Evolutionary conservation across 1,140 invertebrate genomes (phyloP), one percentile per base, ranked within the genome.

Genomic region (Araneus ventricosus): DNA sequence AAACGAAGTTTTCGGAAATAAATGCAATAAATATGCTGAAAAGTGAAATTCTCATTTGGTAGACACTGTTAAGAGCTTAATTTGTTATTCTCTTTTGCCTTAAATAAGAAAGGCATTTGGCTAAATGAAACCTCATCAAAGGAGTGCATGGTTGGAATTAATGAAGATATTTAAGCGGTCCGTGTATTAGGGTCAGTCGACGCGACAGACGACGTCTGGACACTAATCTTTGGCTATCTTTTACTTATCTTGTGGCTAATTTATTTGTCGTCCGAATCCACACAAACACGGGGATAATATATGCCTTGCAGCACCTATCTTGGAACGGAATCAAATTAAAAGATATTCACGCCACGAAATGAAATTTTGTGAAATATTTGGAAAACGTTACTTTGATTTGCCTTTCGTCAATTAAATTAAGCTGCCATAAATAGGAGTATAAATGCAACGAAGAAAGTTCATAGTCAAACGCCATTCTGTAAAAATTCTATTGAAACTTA

Each of bases 141-240:
- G 24, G 24, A n/a, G 34, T 14, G 8, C 27, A 30, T 5, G 2
- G 17, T 34, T 75, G 67, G 30, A 75, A 34, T 75, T 27, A 75
- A 14, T 75, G 6, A 67, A 67, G 27, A 67, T 67, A 0, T 5
- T 67, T 67, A 22, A 14, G 30, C 59, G 24, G 7, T n/a, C 4
- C 20, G 61, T 30, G 67, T 75, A 75, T 75, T 75, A 34, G 14
- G 67, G 67, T 75, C 67, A 75, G 20, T 34, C 67, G 67, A 75
- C 67, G 67, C 67, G 67, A 67, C 61, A 67, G 61, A 67, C 61
- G 61, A 75, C 67, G 67, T 75, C 67, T 75, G 67, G 67, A 30
- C 30, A 75, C 30, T 75, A 75, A 75, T 30, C 30, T 34, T 75
- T n/a, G 59, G 22, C 5, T 75, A 75, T 75, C 67, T 34, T 17